Conservation (phyloP, 2,888 invertebrate species). For the Drosophila anomalata region DNA sequence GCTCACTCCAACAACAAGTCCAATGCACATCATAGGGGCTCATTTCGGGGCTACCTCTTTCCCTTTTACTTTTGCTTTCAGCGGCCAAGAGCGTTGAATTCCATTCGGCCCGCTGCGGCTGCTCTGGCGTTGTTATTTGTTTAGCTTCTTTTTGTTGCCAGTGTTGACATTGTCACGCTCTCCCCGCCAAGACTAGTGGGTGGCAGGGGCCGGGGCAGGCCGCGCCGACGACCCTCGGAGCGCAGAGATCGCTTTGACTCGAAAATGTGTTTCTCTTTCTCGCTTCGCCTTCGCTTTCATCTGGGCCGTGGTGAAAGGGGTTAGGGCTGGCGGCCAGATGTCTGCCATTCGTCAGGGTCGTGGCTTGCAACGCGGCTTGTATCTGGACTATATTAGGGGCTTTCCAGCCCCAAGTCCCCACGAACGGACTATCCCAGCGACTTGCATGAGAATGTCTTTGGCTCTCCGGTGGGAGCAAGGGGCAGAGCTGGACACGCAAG, state of each 20-base stretch:
- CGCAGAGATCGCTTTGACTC: slow-evolving; percentile 21
- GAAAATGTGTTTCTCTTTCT: slow-evolving; percentile 2
- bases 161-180: slow-evolving; percentile 54
- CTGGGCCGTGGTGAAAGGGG: slow-evolving; percentile 12
- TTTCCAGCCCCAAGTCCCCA: too few species aligned
- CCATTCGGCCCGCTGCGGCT: slow-evolving; percentile 37
- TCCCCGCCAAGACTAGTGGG: slow-evolving; percentile 12
- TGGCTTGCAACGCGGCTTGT: too few species aligned
- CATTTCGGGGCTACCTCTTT: slow-evolving; percentile 2
- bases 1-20: background rate
- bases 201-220: background rate
- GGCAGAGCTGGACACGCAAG: slow-evolving; percentile 38
- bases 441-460: slow-evolving; percentile 37
- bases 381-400: too few species aligned
- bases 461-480: slow-evolving; percentile 1
- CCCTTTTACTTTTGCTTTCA: slow-evolving; percentile 17
- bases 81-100: slow-evolving; percentile 38
- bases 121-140: slow-evolving; percentile 25
- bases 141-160: slow-evolving; percentile 12
- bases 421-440: too few species aligned
- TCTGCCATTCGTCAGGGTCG: slow-evolving; percentile 22
- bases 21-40: background rate
- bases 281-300: slow-evolving; percentile 39
- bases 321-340: slow-evolving; percentile 34
- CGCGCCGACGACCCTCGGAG: slow-evolving; percentile 4